Percentiles rank a stretch among this genome's conserved stretches.
Evolutionary conservation across 2,113 vertebrate genomes (phyloP).

Genomic region (Hemicordylus capensis): DNA sequence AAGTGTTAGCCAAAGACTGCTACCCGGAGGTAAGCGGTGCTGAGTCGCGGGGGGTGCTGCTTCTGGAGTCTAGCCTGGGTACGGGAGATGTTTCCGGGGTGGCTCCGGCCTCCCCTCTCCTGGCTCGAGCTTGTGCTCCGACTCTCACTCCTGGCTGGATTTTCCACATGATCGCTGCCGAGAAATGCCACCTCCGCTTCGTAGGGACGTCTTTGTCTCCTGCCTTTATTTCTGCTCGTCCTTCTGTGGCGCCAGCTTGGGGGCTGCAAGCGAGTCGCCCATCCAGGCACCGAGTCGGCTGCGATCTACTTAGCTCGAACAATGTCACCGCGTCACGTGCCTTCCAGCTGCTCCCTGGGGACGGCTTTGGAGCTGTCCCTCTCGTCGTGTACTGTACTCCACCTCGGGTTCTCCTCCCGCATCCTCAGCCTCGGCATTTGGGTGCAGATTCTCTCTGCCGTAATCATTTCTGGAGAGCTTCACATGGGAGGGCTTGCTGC

Average conservation of each 20-base stretch:
- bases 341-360: not conserved
- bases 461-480: not conserved
- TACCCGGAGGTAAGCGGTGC: slow-evolving; percentile 89
- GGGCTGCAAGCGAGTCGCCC: too few relatives aligned
- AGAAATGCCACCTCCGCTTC: not conserved
- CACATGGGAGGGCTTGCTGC: not conserved
- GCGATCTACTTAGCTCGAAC: not conserved
- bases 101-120: not conserved
- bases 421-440: not conserved
- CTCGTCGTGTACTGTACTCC: too few relatives aligned
- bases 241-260: too few relatives aligned
- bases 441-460: not conserved
- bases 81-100: not conserved
- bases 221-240: too few relatives aligned
- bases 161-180: not conserved
- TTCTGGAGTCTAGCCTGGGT: not conserved
- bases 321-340: not conserved
- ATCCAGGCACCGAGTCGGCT: not conserved
- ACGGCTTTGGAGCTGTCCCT: not conserved
- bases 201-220: too few relatives aligned
- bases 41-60: not conserved
- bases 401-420: not conserved
- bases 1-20: slow-evolving; percentile 94
- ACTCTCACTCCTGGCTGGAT: not conserved
- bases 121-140: not conserved